These are phyloP conservation scores for Otolemur crassicaudatus DNA, from an alignment of 2,797 vertebrate species.

Conservation along the genomic window DNA sequence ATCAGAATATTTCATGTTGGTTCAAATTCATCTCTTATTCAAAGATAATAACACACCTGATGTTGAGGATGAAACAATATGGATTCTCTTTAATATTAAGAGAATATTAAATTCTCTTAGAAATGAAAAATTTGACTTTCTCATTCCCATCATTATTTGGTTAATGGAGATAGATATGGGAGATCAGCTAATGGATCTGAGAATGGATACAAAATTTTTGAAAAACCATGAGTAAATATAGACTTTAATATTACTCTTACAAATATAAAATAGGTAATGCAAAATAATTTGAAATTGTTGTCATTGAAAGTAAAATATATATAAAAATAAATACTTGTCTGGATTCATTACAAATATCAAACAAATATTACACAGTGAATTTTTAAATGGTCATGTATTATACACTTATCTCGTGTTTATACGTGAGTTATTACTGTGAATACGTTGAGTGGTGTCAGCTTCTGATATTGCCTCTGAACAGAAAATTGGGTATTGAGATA, in stretches of 20 bases:
- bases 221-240: background rate
- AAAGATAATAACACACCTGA: background rate
- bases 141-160: background rate
- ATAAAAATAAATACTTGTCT: background rate
- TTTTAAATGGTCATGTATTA: background rate
- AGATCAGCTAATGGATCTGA: background rate
- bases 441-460: background rate
- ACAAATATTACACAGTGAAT: background rate
- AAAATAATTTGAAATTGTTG: background rate
- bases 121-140: background rate
- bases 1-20: background rate
- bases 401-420: background rate
- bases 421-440: background rate
- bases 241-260: background rate
- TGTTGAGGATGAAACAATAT: background rate
- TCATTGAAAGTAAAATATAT: background rate
- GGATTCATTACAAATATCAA: background rate
- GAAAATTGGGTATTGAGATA: background rate
- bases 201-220: background rate
- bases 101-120: background rate
- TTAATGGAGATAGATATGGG: background rate
- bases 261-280: background rate
- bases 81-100: background rate
- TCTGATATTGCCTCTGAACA: background rate
- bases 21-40: background rate